Conservation (phyloP, 2,888 invertebrate genomes). For the Hedya salicella region DNA sequence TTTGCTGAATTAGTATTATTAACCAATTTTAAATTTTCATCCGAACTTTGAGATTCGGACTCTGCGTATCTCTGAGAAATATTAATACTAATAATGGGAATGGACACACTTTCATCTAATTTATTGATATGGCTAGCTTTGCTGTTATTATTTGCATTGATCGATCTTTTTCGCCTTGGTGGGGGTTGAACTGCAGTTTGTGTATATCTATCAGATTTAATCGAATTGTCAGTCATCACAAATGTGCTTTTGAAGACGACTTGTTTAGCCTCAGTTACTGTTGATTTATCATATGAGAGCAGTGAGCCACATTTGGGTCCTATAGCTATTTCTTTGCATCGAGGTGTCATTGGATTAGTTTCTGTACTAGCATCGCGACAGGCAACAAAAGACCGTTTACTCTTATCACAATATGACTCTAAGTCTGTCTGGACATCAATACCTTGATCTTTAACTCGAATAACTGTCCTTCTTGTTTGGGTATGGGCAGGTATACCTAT, state of each 20-base stretch:
- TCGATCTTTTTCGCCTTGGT: constrained; percentile 66
- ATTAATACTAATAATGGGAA: constrained; percentile 85
- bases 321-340: constrained; percentile 77
- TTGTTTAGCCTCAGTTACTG: constrained; percentile 66
- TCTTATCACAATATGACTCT: constrained; percentile 67
- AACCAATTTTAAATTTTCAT: constrained; percentile 73
- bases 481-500: constrained; percentile 84
- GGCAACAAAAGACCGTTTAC: constrained; percentile 59
- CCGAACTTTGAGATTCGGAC: constrained; percentile 77
- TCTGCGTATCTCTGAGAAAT: constrained; percentile 83
- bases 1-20: constrained; percentile 41
- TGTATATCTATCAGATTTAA: constrained; percentile 62
- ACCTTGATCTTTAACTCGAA: constrained; percentile 84
- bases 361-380: constrained; percentile 72
- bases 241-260: constrained; percentile 66
- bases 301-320: constrained; percentile 71
- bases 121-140: constrained; percentile 51
- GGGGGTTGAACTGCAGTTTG: constrained; percentile 71
- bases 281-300: constrained; percentile 62
- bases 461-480: constrained; percentile 82
- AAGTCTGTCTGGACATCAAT: constrained; percentile 84
- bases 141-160: constrained; percentile 55
- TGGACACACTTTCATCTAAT: constrained; percentile 62
- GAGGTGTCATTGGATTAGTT: constrained; percentile 75
- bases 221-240: constrained; percentile 69